Evolutionary conservation across 2,113 vertebrate species (phyloP).

Genomic region (Myrmecophaga tridactyla): DNA sequence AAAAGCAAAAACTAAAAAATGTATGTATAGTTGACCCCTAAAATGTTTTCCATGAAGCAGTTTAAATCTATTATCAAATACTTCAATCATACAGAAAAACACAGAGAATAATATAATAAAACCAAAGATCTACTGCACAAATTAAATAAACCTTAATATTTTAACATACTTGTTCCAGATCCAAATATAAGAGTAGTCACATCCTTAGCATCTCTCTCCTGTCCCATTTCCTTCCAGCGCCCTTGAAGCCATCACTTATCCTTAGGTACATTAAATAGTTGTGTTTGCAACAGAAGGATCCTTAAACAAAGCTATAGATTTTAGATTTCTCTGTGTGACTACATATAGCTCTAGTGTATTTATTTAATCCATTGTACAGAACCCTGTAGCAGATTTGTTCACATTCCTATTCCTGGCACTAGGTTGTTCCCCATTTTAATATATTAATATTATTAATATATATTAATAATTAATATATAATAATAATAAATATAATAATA

Average conservation of each 20-base stretch:
- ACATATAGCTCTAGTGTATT: background rate
- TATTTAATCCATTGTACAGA: background rate
- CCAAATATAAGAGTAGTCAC: background rate
- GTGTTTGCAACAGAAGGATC: background rate
- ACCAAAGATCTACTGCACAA: background rate
- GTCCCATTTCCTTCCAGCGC: background rate
- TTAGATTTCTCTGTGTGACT: background rate
- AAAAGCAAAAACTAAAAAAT: background rate
- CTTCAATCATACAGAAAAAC: conserved; percentile 1
- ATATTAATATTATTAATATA: no score
- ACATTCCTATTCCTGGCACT: background rate
- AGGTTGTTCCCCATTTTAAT: background rate
- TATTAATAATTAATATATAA: no score
- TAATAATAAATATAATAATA: background rate
- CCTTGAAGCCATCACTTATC: background rate
- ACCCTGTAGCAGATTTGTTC: background rate
- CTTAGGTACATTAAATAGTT: background rate
- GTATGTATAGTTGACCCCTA: background rate
- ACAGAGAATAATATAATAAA: background rate
- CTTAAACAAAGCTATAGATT: background rate
- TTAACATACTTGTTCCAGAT: background rate
- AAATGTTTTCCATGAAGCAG: background rate
- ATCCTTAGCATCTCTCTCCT: background rate
- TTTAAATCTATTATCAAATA: conserved; percentile 4
- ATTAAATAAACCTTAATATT: background rate